A percentile compares a stretch with the other conserved stretches of the same genome.
phyloP scores from a whole-genome alignment of 1,140 invertebrate species.

The Ceratosolen solmsi region DNA sequence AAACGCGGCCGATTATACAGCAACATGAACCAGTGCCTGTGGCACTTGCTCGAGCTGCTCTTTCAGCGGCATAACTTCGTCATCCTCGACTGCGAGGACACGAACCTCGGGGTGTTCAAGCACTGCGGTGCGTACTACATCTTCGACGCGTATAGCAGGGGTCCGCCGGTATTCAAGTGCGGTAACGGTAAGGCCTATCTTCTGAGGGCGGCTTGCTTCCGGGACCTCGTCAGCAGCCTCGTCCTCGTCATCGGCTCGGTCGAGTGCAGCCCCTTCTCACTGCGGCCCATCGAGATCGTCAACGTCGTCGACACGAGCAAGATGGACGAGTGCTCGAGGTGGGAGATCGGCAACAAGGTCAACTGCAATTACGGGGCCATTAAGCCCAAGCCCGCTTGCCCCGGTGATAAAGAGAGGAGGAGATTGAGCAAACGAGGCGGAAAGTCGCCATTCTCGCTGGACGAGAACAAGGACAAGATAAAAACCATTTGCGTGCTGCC shows the following conservation, averaged over 20 bases:
- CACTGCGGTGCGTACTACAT: slow-evolving; percentile 64
- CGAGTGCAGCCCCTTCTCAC: slow-evolving; percentile 60
- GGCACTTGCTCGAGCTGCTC: slow-evolving; percentile 56
- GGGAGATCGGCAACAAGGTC: not conserved
- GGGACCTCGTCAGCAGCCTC: slow-evolving; percentile 57
- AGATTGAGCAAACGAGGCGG: slow-evolving; percentile 5
- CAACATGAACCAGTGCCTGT: slow-evolving; percentile 53
- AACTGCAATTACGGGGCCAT: slow-evolving; percentile 1
- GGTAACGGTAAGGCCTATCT: slow-evolving; percentile 60
- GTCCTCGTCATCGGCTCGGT: slow-evolving; percentile 60
- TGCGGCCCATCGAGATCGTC: slow-evolving; percentile 62
- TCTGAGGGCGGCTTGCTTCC: slow-evolving; percentile 57
- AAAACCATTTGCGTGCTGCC: not conserved
- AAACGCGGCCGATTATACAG: slow-evolving; percentile 58
- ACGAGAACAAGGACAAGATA: not conserved
- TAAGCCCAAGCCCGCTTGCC: slow-evolving; percentile 40
- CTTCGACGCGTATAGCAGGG: slow-evolving; percentile 60
- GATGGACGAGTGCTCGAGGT: not conserved
- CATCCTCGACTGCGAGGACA: slow-evolving; percentile 61
- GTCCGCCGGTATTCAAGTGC: slow-evolving; percentile 60
- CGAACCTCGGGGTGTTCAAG: slow-evolving; percentile 62
- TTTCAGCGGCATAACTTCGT: slow-evolving; percentile 59
- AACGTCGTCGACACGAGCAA: slow-evolving; percentile 54
- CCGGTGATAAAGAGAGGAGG: slow-evolving; percentile 48
- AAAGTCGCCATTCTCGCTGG: not conserved